Conservation (phyloP, 2,888 invertebrate genomes). For the Nebria salina region DNA sequence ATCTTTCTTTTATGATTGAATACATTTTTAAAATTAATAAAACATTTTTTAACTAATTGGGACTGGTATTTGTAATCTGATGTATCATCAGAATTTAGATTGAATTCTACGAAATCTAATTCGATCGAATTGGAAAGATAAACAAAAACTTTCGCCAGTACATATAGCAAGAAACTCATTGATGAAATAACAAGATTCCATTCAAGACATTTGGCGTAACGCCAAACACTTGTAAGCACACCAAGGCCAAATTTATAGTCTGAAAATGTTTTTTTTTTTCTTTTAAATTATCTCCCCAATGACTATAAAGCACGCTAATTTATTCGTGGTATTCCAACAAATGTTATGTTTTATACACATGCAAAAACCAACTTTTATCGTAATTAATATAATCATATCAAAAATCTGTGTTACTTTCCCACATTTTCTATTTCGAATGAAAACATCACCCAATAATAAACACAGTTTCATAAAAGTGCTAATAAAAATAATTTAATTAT, state of each 20-base stretch:
- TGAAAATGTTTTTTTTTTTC: background rate
- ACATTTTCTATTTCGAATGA: background rate
- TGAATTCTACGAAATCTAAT: background rate
- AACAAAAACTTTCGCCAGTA: background rate
- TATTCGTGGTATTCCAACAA: background rate
- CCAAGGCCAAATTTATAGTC: background rate
- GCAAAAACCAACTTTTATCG: background rate
- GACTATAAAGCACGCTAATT: background rate
- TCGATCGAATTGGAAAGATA: background rate
- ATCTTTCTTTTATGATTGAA: too few species aligned
- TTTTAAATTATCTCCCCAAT: background rate
- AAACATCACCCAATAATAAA: background rate
- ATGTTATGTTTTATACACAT: slow-evolving; percentile 1
- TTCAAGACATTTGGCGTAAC: background rate
- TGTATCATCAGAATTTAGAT: background rate
- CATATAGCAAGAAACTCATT: background rate
- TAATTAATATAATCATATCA: background rate
- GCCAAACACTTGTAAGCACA: background rate
- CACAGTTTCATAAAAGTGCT: background rate
- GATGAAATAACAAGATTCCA: slow-evolving; percentile 1
- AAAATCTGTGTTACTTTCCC: background rate
- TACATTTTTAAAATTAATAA: background rate
- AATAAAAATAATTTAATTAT: background rate
- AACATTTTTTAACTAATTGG: background rate
- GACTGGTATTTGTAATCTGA: background rate